Percentiles rank a stretch among this genome's conserved stretches.
These are phyloP conservation scores for Mus spicilegus DNA, from an alignment of 2,113 vertebrate species.

Conservation along the genomic window DNA sequence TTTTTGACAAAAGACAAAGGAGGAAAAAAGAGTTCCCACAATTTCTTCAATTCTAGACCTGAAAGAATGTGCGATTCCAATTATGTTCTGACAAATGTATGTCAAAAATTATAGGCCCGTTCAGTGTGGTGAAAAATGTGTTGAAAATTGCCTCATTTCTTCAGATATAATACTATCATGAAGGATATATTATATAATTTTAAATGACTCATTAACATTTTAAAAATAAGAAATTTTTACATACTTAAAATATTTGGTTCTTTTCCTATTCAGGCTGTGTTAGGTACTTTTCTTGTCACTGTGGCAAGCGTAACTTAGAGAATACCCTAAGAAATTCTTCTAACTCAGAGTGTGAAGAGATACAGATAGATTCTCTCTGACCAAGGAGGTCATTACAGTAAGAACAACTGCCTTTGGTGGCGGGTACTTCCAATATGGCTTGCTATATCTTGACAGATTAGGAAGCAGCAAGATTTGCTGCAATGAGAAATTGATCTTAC, in stretches of 20 bases:
- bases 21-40: neutral
- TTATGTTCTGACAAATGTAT: slow-evolving; percentile 20
- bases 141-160: neutral
- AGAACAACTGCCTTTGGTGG: neutral
- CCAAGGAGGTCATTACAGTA: accelerated
- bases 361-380: neutral
- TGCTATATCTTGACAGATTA: neutral
- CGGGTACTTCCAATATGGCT: neutral
- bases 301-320: neutral
- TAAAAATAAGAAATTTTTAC: neutral
- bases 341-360: no score
- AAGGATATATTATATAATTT: neutral
- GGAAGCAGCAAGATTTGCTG: neutral
- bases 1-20: neutral
- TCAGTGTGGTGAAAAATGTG: neutral
- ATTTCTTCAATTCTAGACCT: neutral
- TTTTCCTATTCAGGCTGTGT: neutral
- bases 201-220: neutral
- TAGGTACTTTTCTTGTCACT: neutral
- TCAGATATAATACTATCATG: neutral
- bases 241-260: neutral
- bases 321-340: neutral
- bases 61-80: neutral
- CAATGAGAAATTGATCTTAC: neutral
- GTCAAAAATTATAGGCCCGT: neutral